Evolutionary conservation across 2,888 invertebrate species (phyloP).

Genomic region (Chromoteleia sp.): DNA sequence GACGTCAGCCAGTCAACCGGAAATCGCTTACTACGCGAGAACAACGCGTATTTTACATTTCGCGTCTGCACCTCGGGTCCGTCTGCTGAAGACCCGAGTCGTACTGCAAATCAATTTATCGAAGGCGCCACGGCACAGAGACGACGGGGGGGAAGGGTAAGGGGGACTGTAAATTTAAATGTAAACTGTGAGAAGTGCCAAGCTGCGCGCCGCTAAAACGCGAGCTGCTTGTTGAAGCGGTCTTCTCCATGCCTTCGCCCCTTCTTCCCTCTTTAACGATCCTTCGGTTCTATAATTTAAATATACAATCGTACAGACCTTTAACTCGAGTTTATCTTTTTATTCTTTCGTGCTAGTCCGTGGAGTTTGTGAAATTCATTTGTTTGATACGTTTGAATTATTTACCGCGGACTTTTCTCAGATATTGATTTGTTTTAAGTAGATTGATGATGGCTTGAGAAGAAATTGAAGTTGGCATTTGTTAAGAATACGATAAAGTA

Average conservation of each 20-base stretch:
- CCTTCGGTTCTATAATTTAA: constrained; percentile 51
- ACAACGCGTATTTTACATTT: constrained; percentile 77
- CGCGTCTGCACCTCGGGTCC: constrained; percentile 54
- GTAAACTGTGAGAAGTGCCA: constrained; percentile 73
- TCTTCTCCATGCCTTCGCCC: constrained; percentile 23
- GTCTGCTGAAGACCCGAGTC: constrained; percentile 61
- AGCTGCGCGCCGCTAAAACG: constrained; percentile 48
- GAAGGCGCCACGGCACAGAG: constrained; percentile 71
- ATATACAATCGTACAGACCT: constrained; percentile 40
- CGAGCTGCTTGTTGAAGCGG: constrained; percentile 37
- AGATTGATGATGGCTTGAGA: too few species aligned
- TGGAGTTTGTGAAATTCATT: background rate
- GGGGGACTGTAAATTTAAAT: constrained; percentile 79
- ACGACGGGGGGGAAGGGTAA: constrained; percentile 35
- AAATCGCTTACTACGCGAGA: constrained; percentile 78
- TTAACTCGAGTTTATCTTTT: constrained; percentile 36
- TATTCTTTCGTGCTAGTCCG: background rate
- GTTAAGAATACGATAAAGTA: too few species aligned
- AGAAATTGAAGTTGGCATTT: too few species aligned
- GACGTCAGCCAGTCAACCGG: constrained; percentile 79
- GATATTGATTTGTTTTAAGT: too few species aligned
- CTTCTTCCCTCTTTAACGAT: constrained; percentile 19
- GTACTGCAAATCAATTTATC: constrained; percentile 78
- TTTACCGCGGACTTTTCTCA: too few species aligned
- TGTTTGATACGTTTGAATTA: background rate